Evolutionary conservation across 2,888 invertebrate species (phyloP).

Genomic region (Nysson spinosus): DNA sequence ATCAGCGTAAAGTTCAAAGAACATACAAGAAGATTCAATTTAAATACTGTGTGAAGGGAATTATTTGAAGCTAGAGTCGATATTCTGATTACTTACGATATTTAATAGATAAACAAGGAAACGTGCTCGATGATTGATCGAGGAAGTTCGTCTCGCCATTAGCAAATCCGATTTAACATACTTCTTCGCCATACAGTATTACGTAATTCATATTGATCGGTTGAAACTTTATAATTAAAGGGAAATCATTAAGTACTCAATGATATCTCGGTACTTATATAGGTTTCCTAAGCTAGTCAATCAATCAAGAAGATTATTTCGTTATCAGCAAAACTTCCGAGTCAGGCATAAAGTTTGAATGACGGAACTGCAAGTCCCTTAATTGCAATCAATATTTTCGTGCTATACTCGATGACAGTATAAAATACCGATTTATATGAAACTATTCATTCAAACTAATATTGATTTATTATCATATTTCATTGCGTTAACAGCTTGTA

Average conservation of each 20-base stretch:
- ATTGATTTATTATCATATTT: too few relatives aligned
- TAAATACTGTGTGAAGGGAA: too few relatives aligned
- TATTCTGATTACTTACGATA: too few relatives aligned
- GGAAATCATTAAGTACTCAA: slow-evolving; percentile 30
- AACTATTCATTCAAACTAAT: too few relatives aligned
- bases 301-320: slow-evolving; percentile 58
- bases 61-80: too few relatives aligned
- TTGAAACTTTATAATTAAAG: slow-evolving; percentile 50
- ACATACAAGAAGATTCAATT: too few relatives aligned
- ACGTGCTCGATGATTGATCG: slow-evolving; percentile 41
- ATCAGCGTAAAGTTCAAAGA: too few relatives aligned
- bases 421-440: too few relatives aligned
- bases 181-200: slow-evolving; percentile 14
- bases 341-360: slow-evolving; percentile 51
- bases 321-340: slow-evolving; percentile 48
- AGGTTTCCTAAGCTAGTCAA: slow-evolving; percentile 43
- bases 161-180: slow-evolving; percentile 33
- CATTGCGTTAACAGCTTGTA: too few relatives aligned
- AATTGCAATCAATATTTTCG: slow-evolving; percentile 37
- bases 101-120: too few relatives aligned
- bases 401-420: too few relatives aligned
- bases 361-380: slow-evolving; percentile 31
- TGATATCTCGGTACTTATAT: slow-evolving; percentile 36
- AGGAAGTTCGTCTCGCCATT: slow-evolving; percentile 28
- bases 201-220: slow-evolving; percentile 42